Conservation (phyloP, 2,888 invertebrate species). For the Lasiommata megera region DNA sequence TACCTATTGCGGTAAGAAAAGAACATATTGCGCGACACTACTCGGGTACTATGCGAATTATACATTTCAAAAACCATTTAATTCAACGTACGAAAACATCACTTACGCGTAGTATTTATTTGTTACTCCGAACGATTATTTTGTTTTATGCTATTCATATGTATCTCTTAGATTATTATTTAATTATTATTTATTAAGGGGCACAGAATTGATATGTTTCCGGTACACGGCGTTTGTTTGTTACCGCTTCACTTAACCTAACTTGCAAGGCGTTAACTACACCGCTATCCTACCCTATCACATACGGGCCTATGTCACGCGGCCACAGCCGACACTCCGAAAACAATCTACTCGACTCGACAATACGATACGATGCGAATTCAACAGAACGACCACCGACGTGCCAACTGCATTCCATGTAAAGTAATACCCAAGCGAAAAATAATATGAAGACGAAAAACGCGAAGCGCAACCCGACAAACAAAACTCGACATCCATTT, state of each 20-base stretch:
- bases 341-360: constrained; percentile 66
- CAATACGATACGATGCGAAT: constrained; percentile 62
- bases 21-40: constrained; percentile 70
- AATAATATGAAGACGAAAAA: constrained; percentile 36
- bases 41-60: constrained; percentile 50
- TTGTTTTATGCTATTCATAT: constrained; percentile 76
- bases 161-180: constrained; percentile 79
- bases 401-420: constrained; percentile 1
- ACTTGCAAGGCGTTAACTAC: constrained; percentile 78
- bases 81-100: constrained; percentile 71
- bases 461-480: constrained; percentile 59
- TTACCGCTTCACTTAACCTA: constrained; percentile 80
- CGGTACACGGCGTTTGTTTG: constrained; percentile 86
- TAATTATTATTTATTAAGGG: constrained; percentile 84
- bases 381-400: constrained; percentile 51
- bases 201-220: constrained; percentile 91
- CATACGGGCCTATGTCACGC: constrained; percentile 79
- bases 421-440: constrained; percentile 33
- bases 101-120: constrained; percentile 67
- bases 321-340: constrained; percentile 50
- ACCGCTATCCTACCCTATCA: constrained; percentile 76
- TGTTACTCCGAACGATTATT: constrained; percentile 76
- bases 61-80: constrained; percentile 50
- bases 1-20: constrained; percentile 54
- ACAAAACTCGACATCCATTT: constrained; percentile 45